Conservation (phyloP, 2,113 vertebrate genomes). For the Spilogale gracilis region DNA sequence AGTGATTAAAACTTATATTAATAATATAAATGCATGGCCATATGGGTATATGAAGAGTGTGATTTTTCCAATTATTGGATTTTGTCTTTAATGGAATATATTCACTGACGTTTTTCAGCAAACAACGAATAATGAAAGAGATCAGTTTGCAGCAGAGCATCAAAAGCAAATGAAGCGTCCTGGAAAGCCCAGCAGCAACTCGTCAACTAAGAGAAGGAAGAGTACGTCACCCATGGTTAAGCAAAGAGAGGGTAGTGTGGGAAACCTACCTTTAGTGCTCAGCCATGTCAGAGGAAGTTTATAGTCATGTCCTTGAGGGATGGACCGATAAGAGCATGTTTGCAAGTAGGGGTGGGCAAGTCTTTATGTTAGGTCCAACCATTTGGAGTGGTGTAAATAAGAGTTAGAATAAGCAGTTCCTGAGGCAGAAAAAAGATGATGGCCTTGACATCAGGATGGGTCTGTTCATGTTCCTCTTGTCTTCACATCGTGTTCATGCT, state of each 20-base stretch:
- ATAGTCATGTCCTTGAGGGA: not conserved
- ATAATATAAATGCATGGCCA: not conserved
- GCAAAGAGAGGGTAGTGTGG: constrained; percentile 85
- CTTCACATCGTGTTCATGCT: constrained; percentile 74
- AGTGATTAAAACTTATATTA: not conserved
- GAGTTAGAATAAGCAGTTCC: not conserved
- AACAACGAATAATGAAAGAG: constrained; percentile 95
- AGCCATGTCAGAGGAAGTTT: not conserved
- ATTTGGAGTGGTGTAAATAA: not conserved
- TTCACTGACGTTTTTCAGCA: constrained; percentile 85
- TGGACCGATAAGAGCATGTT: not conserved
- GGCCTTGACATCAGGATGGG: not conserved
- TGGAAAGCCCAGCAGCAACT: constrained; percentile 87
- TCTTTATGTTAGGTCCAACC: not conserved
- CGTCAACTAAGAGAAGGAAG: constrained; percentile 91
- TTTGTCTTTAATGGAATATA: constrained; percentile 14
- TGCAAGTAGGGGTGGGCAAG: not conserved
- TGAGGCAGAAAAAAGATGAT: not conserved
- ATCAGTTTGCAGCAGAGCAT: constrained; percentile 93
- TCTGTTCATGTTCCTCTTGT: not conserved
- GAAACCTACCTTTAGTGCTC: not conserved
- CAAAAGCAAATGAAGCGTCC: constrained; percentile 92
- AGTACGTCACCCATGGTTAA: constrained; percentile 90
- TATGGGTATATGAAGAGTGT: not conserved
- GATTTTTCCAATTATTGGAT: not conserved